Evolutionary conservation across 2,113 vertebrate genomes (phyloP).

Genomic region (Cynoglossus semilaevis): DNA sequence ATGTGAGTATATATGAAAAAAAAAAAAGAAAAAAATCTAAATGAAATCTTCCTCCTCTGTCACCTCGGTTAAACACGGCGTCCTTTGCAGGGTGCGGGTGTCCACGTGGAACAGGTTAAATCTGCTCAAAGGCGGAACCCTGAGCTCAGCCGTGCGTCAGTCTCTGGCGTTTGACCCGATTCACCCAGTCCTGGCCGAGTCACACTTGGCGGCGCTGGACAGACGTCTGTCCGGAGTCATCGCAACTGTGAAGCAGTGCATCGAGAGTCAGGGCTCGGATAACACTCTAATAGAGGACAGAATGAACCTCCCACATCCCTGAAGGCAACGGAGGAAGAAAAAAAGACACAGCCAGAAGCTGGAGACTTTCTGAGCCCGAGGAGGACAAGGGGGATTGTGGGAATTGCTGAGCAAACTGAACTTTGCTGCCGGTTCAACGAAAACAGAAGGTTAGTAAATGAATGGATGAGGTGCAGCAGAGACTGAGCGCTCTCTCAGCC

Average conservation of each 20-base stretch:
- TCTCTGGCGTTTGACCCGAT: conserved; percentile 89
- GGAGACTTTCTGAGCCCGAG: conserved; percentile 6
- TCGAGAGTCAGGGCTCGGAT: conserved; percentile 89
- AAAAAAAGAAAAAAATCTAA: not conserved
- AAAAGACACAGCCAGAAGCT: conserved; percentile 5
- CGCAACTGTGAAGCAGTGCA: conserved; percentile 90
- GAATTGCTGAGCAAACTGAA: not conserved
- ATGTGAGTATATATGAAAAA: conserved; percentile 96
- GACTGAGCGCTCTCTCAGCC: not conserved
- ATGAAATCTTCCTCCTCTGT: not conserved
- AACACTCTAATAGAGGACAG: conserved; percentile 93
- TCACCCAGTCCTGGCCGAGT: conserved; percentile 83
- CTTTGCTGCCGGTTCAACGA: too few species aligned
- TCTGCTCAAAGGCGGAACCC: conserved; percentile 84
- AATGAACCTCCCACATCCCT: conserved; percentile 92
- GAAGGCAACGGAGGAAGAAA: not conserved
- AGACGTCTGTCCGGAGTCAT: conserved; percentile 86
- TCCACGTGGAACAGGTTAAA: conserved; percentile 97
- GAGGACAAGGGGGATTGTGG: not conserved
- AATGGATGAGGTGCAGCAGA: conserved; percentile 9
- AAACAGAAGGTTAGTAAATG: not conserved
- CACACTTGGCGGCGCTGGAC: conserved; percentile 87
- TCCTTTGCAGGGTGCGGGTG: conserved; percentile 84
- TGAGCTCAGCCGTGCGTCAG: conserved; percentile 87
- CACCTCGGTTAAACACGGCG: not conserved